Evolutionary conservation across 2,797 vertebrate species (phyloP).

Genomic region (Phrynocephalus vlangalii): DNA sequence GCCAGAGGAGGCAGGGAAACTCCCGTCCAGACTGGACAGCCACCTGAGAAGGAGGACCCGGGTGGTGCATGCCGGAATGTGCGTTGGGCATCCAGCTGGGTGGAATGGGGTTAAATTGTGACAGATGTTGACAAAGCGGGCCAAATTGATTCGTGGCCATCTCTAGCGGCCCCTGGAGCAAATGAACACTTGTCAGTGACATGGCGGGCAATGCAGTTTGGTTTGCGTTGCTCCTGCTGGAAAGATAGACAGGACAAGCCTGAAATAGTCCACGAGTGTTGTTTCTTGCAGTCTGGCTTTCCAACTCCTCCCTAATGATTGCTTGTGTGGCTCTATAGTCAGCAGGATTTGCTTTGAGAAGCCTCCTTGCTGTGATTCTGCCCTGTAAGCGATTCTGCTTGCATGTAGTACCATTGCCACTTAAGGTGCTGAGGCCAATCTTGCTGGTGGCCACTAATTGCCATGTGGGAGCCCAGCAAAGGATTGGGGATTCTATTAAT

Average conservation of each 20-base stretch:
- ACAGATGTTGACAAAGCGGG: too few relatives aligned
- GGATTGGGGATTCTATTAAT: background rate
- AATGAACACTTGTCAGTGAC: background rate
- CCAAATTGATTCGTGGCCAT: too few relatives aligned
- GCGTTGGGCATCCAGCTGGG: too few relatives aligned
- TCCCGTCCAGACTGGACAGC: too few relatives aligned
- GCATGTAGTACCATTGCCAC: too few relatives aligned
- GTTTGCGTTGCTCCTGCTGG: slow-evolving; percentile 8
- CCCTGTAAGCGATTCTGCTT: background rate
- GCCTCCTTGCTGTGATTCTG: background rate
- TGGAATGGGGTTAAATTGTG: too few relatives aligned
- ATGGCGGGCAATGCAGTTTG: background rate
- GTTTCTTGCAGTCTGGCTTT: slow-evolving; percentile 20
- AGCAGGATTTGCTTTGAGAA: background rate
- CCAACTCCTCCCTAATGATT: slow-evolving; percentile 7
- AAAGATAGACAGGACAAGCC: slow-evolving; percentile 17
- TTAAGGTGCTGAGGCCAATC: background rate
- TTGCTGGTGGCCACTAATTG: too few relatives aligned
- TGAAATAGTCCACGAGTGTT: slow-evolving; percentile 12
- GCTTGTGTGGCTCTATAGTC: slow-evolving; percentile 2
- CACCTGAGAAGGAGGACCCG: too few relatives aligned
- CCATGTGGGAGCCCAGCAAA: background rate
- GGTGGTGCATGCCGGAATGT: too few relatives aligned
- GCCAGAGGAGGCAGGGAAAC: too few relatives aligned
- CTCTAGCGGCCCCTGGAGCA: background rate